Percentiles rank a stretch among this genome's conserved stretches.
Evolutionary conservation across 2,888 invertebrate genomes (phyloP).

Genomic region (Drosophila prostipennis): DNA sequence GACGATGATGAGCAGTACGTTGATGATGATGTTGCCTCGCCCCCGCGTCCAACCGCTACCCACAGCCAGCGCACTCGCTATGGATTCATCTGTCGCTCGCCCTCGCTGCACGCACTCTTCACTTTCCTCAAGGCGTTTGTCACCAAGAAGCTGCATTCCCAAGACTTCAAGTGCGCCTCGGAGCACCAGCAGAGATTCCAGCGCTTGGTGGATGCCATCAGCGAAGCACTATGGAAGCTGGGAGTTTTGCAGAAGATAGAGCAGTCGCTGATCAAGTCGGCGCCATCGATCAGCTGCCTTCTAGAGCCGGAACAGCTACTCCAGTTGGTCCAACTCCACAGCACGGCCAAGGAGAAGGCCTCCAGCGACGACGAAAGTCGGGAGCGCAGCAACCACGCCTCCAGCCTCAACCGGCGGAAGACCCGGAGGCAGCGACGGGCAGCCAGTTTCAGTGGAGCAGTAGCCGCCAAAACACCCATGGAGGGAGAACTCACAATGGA

Average conservation of each 20-base stretch:
- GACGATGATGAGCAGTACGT: constrained; percentile 66
- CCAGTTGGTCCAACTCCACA: constrained; percentile 79
- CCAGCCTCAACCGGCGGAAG: constrained; percentile 78
- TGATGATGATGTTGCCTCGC: constrained; percentile 50
- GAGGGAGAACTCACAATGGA: constrained; percentile 49
- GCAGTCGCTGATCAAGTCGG: constrained; percentile 54
- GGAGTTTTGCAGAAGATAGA: constrained; percentile 81
- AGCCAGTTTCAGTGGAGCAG: constrained; percentile 76
- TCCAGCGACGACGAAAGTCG: constrained; percentile 83
- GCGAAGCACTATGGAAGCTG: constrained; percentile 82
- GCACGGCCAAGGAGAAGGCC: constrained; percentile 71
- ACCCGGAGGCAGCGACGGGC: constrained; percentile 75
- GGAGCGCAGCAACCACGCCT: constrained; percentile 72
- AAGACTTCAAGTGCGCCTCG: constrained; percentile 78
- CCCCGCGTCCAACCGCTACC: constrained; percentile 35
- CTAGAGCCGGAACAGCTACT: constrained; percentile 80
- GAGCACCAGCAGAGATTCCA: constrained; percentile 75
- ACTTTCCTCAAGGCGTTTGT: constrained; percentile 78
- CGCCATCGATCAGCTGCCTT: constrained; percentile 50
- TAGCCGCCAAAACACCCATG: constrained; percentile 11
- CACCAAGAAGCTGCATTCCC: constrained; percentile 81
- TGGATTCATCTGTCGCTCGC: constrained; percentile 80
- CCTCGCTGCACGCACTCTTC: constrained; percentile 72
- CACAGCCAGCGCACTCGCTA: constrained; percentile 44
- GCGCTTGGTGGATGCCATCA: constrained; percentile 76